Conservation (phyloP, 2,113 vertebrate species). For the Promerops cafer region DNA sequence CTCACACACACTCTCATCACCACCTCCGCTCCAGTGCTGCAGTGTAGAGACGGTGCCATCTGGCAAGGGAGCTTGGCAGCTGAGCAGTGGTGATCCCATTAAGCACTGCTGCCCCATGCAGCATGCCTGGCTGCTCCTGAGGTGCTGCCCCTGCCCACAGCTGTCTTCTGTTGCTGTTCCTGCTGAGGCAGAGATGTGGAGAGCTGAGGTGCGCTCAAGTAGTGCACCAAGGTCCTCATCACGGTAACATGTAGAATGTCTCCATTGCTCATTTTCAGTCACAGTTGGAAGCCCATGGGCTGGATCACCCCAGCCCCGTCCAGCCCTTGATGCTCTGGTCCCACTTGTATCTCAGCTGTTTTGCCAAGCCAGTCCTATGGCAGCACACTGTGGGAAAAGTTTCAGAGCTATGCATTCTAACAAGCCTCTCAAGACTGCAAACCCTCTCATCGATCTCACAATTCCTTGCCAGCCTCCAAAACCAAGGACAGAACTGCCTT, state of each 20-base stretch:
- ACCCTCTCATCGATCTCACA: neutral
- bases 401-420: neutral
- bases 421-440: neutral
- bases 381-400: neutral
- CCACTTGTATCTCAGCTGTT: neutral
- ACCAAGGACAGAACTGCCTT: neutral
- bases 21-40: rapidly evolving
- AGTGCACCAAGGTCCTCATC: neutral
- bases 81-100: neutral
- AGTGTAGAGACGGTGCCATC: rapidly evolving
- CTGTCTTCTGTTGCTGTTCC: rapidly evolving
- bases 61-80: neutral
- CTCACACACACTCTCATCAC: rapidly evolving
- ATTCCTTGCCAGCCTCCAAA: neutral
- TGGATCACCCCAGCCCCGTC: neutral
- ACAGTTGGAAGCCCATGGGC: rapidly evolving
- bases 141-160: neutral
- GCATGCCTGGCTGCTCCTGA: neutral
- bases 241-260: rapidly evolving
- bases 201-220: neutral
- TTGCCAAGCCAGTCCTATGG: neutral
- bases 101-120: neutral
- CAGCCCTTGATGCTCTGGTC: neutral
- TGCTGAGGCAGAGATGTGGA: neutral
- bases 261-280: neutral